Percentiles rank a stretch among this genome's conserved stretches.
These are phyloP conservation scores for Sclerodermus sp. DNA, from an alignment of 2,888 invertebrate genomes.

Conservation along the genomic window DNA sequence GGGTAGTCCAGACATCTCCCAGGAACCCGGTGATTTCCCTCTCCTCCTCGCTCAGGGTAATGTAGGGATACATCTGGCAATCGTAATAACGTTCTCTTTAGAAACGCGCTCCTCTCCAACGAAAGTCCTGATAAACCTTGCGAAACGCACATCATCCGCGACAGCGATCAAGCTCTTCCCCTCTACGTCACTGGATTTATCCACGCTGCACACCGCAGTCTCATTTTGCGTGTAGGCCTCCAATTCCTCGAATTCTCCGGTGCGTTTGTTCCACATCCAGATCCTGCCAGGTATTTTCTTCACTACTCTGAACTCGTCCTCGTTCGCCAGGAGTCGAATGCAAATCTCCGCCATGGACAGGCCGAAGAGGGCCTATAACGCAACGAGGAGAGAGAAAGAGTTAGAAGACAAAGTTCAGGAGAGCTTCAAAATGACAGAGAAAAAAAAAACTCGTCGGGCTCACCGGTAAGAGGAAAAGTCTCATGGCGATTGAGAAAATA, in stretches of 20 bases:
- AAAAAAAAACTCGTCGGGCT: too few species aligned
- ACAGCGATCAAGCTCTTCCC: slow-evolving; percentile 44
- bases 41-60: slow-evolving; percentile 38
- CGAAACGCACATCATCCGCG: too few species aligned
- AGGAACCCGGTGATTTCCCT: slow-evolving; percentile 51
- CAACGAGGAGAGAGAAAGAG: too few species aligned
- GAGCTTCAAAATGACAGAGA: too few species aligned
- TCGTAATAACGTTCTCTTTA: too few species aligned
- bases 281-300: slow-evolving; percentile 22
- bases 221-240: slow-evolving; percentile 29
- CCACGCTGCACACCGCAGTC: slow-evolving; percentile 31
- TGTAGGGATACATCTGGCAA: slow-evolving; percentile 54
- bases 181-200: slow-evolving; percentile 30
- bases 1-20: slow-evolving; percentile 55
- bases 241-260: slow-evolving; percentile 26
- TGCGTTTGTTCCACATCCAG: slow-evolving; percentile 26
- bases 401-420: too few species aligned
- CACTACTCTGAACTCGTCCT: slow-evolving; percentile 6
- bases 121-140: too few species aligned
- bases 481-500: too few species aligned
- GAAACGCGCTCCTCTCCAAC: too few species aligned
- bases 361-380: slow-evolving; percentile 18
- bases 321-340: slow-evolving; percentile 14
- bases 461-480: too few species aligned
- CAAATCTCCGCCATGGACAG: slow-evolving; percentile 21